phyloP scores from a whole-genome alignment of 2,888 invertebrate species.

The Stenodera caucasica region DNA sequence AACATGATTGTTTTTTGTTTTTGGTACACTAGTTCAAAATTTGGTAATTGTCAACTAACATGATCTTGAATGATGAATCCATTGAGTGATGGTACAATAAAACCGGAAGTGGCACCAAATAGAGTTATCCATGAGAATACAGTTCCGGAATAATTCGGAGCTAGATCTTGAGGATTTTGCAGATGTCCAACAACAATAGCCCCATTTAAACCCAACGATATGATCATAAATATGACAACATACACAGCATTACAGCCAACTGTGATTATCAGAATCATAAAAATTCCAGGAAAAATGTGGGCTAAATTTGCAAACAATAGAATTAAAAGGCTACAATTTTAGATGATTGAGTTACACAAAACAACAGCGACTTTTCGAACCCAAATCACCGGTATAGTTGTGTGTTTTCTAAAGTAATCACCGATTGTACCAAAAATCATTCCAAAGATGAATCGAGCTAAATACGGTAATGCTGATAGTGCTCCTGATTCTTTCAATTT shows the following conservation, averaged over 20 bases:
- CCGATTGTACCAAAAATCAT: conserved; percentile 38
- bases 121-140: conserved; percentile 43
- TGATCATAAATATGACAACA: conserved; percentile 35
- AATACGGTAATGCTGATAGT: conserved; percentile 39
- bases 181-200: conserved; percentile 41
- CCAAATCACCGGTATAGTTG: too few relatives aligned
- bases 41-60: conserved; percentile 32
- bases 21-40: too few relatives aligned
- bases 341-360: conserved; percentile 41
- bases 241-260: conserved; percentile 33
- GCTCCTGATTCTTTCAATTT: conserved; percentile 39
- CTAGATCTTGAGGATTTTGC: conserved; percentile 43
- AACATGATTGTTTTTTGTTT: too few relatives aligned
- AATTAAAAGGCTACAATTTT: too few relatives aligned
- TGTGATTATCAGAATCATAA: conserved; percentile 46
- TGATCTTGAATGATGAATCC: conserved; percentile 34
- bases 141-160: conserved; percentile 45
- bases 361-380: conserved; percentile 18
- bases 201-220: conserved; percentile 42
- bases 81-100: conserved; percentile 39
- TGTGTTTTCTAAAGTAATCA: conserved; percentile 21
- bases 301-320: conserved; percentile 46
- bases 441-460: conserved; percentile 39
- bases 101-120: conserved; percentile 41
- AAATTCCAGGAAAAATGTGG: conserved; percentile 60